Evolutionary conservation across 2,797 vertebrate genomes (phyloP).

Genomic region (Alcedo atthis): DNA sequence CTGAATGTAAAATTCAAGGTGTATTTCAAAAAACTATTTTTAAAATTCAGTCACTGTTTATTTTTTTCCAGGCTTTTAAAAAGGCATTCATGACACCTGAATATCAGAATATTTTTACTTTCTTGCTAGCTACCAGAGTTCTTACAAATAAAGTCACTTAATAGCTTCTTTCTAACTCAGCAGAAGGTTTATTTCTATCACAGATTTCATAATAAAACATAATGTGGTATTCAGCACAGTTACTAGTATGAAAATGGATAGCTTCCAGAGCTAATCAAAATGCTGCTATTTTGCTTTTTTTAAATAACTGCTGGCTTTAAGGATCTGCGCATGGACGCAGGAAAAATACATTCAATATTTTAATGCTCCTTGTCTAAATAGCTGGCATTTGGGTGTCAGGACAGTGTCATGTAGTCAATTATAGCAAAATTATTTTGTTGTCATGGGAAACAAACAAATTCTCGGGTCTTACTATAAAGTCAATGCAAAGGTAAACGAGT

Average conservation of each 20-base stretch:
- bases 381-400: constrained; percentile 21
- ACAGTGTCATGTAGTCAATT: constrained; percentile 19
- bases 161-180: background rate
- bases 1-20: background rate
- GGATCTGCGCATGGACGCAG: constrained; percentile 42
- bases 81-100: background rate
- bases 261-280: constrained; percentile 43
- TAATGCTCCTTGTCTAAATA: constrained; percentile 62
- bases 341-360: constrained; percentile 19
- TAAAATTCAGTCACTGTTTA: background rate
- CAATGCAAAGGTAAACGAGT: constrained; percentile 51
- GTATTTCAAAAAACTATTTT: background rate
- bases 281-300: constrained; percentile 55
- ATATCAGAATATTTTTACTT: background rate
- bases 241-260: constrained; percentile 17
- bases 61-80: background rate
- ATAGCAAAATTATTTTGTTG: constrained; percentile 20
- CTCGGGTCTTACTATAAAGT: constrained; percentile 10
- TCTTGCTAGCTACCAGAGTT: background rate
- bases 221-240: background rate
- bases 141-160: background rate
- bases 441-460: background rate
- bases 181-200: background rate
- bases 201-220: background rate
- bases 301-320: constrained; percentile 65